Base-by-base conservation (phyloP, 1,140 invertebrate genomes). In the Rhagoletis pomonella region DNA sequence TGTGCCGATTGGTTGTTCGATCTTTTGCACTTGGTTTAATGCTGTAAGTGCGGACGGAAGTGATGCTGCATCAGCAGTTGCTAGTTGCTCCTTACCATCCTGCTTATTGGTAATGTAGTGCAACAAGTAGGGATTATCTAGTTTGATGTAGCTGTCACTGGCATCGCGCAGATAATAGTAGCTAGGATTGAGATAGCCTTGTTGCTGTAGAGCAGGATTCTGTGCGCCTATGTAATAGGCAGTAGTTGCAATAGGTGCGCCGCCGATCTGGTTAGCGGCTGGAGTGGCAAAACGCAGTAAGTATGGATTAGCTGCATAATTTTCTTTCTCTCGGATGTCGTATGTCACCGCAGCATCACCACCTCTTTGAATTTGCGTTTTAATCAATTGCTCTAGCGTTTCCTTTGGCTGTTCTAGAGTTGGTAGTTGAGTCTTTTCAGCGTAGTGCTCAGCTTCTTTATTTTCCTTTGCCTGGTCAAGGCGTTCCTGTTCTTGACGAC, bases 91-190 rank as follows among this genome's bases (percentile, higher is more conserved):
- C n/a, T 87, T 84, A 58, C 86, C 69, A 19, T 86, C 62, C 59
- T 87, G 86, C 0, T 86, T 69, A 67, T 89, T 87, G 5, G 88
- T 86, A 4, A 87, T 60, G n/a, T 91, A 91, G 14, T 88, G 89
- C 39, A 90, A 50, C 69, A 91, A 88, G 60, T 91, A 91, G 47
- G 90, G 90, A 89, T 91, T 91, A 77, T 89, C 77, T 0, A 81
- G n/a, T 50, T 81, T 81, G 2, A 81, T 17, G 19, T 81, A 81
- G 7, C 73, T 19, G 2, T 81, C 47, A 19, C 17, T 81, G 47
- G 47, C 47, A 4, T 81, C 73, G 5, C 73, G 73, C 19, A 81
- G n/a, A 55, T 81, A 81, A n/a, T 81, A 81, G 55, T 47, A 42
- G 7, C 47, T 47, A 17, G 73, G 50, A 10, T 55, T 50, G 50